Evolutionary conservation across 2,797 vertebrate genomes (phyloP), one percentile per base, ranked within the genome.

Genomic region (Margarornis squamiger): DNA sequence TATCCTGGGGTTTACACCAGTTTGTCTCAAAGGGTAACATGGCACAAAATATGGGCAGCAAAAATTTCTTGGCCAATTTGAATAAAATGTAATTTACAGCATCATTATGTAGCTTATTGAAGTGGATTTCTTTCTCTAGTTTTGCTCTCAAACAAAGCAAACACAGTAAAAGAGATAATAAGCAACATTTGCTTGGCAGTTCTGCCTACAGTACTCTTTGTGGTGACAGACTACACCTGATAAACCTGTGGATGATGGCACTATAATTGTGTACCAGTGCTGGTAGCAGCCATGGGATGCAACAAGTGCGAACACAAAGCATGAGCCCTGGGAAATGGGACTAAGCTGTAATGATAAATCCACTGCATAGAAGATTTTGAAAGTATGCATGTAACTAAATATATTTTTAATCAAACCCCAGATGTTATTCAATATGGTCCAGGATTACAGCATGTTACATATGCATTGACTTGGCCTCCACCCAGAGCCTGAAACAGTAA

Each of bases 351-450:
- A 30, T 46, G 38, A 70, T 41, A 55, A 73, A 89, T 79, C 34
- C 32, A 46, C 5, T 34, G 43, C 6, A 26, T 4, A 36, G 32
- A 79, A 67, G n/a, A 82, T 76, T 43, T 48, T 82, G 7, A 87
- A 92, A 91, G 45, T 65, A 52, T 57, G n/a, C 41, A 46, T 71
- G 30, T 63, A 85, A 57, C 32, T 76, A 57, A 67, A 36, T 88
- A 51, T 72, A 76, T 78, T 91, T 94, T 94, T 19, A 91, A 79
- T 87, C 71, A 92, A 92, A 75, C 24, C 20, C 70, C 86, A 82
- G 70, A 88, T 88, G 39, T 43, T 93, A 17, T 62, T 79, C 11
- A 0, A 23, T 70, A 52, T 32, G 48, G 67, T 81, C 63, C 52
- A 76, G 48, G 76, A 85, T 70, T 70, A 76, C 30, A 73, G 24